A percentile compares a stretch with the other conserved stretches of the same genome.
These are phyloP conservation scores for Loxodonta africana DNA, from an alignment of 2,113 vertebrate species.

Conservation along the genomic window DNA sequence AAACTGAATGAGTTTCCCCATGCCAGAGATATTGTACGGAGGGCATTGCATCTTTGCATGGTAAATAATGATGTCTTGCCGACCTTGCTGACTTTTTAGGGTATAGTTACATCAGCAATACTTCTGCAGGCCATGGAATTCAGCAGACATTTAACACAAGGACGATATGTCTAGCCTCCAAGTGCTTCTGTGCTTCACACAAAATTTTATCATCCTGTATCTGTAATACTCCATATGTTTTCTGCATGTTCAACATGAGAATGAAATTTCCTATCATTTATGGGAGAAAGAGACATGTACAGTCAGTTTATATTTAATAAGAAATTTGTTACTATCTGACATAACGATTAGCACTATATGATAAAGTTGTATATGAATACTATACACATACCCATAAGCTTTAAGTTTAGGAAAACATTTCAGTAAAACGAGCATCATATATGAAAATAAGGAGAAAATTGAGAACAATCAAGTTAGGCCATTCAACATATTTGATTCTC, in stretches of 20 bases:
- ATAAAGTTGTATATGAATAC: slow-evolving; percentile 17
- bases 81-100: background rate
- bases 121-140: background rate
- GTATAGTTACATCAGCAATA: accelerated
- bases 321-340: background rate
- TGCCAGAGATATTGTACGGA: background rate
- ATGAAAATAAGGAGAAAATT: slow-evolving; percentile 58
- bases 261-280: background rate
- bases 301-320: slow-evolving; percentile 14
- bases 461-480: background rate
- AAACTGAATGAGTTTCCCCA: background rate
- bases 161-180: background rate
- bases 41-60: background rate
- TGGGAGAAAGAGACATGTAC: background rate
- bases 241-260: background rate
- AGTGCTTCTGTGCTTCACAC: background rate
- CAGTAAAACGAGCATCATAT: background rate
- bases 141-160: background rate
- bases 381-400: background rate
- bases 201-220: background rate
- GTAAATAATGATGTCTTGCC: slow-evolving; percentile 14
- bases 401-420: slow-evolving; percentile 11
- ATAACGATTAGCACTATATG: background rate
- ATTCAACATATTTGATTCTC: slow-evolving; percentile 50
- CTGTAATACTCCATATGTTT: background rate